Conservation (phyloP, 30 jellyfish, hydroid and myxozoan genomes). For the Aurelia aurita region DNA sequence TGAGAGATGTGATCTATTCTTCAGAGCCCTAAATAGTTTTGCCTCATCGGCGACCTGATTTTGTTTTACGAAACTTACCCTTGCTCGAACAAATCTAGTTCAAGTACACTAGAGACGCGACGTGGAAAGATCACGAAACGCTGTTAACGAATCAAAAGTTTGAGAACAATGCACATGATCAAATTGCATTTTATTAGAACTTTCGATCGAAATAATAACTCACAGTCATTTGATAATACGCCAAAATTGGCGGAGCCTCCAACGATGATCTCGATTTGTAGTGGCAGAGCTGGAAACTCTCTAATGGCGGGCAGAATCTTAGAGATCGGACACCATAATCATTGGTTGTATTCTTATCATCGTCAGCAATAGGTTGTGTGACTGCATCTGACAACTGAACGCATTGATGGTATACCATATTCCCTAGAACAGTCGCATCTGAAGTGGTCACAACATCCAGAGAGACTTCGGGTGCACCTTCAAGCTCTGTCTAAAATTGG, state of each 20-base stretch:
- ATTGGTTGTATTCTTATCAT: constrained; percentile 30
- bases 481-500: constrained; percentile 87
- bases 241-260: constrained; percentile 77
- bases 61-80: too few species aligned
- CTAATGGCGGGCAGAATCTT: constrained; percentile 91
- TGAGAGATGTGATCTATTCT: too few species aligned
- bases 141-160: too few species aligned
- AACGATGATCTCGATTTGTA: constrained; percentile 44
- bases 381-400: constrained; percentile 79
- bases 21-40: too few species aligned
- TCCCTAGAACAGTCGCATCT: constrained; percentile 59
- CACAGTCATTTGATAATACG: constrained; percentile 86
- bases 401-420: constrained; percentile 79
- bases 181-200: background rate
- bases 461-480: constrained; percentile 95
- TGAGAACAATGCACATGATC: background rate
- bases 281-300: constrained; percentile 68
- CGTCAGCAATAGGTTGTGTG: constrained; percentile 63
- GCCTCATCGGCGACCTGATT: too few species aligned
- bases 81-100: too few species aligned
- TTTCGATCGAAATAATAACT: constrained; percentile 5
- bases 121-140: too few species aligned
- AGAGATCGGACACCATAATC: constrained; percentile 67
- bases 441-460: constrained; percentile 71
- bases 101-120: too few species aligned